Evolutionary conservation across 2,113 vertebrate species (phyloP).

Genomic region (Brienomyrus brachyistius): DNA sequence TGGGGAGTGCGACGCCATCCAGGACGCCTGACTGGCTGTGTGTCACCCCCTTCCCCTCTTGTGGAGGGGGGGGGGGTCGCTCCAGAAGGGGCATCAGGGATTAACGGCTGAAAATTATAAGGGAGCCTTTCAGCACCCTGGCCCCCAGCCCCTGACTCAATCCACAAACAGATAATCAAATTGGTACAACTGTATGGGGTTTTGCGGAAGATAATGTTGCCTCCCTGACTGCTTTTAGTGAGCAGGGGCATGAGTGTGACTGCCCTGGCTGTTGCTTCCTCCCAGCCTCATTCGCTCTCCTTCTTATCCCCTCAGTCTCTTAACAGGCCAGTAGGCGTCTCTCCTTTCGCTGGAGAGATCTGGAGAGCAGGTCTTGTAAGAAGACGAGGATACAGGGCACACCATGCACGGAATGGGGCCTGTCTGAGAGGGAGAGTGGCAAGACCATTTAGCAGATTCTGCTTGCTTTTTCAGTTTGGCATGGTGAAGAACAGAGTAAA

Average conservation of each 20-base stretch:
- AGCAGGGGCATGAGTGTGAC: slow-evolving; percentile 48
- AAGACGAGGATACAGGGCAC: background rate
- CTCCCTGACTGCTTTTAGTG: slow-evolving; percentile 65
- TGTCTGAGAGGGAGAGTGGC: background rate
- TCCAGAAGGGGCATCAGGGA: slow-evolving; percentile 60
- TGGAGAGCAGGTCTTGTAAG: background rate
- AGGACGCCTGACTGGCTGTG: background rate
- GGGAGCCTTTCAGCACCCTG: slow-evolving; percentile 55
- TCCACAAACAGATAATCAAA: slow-evolving; percentile 77
- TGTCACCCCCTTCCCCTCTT: slow-evolving; percentile 46
- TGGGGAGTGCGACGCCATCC: background rate
- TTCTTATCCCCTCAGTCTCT: slow-evolving; percentile 51
- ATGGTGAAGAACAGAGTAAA: background rate
- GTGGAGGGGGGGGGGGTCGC: slow-evolving; percentile 56
- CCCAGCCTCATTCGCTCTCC: slow-evolving; percentile 9
- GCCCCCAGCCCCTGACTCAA: slow-evolving; percentile 54
- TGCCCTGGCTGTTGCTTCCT: slow-evolving; percentile 48
- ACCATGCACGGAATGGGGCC: background rate
- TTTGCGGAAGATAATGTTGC: slow-evolving; percentile 69
- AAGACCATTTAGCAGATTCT: background rate
- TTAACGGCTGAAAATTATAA: slow-evolving; percentile 76
- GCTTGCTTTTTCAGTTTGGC: background rate
- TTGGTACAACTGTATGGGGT: slow-evolving; percentile 73
- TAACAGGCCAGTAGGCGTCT: slow-evolving; percentile 64
- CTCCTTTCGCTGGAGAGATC: background rate